phyloP scores from a whole-genome alignment of 2,888 invertebrate species.

The Perithous albicinctus region DNA sequence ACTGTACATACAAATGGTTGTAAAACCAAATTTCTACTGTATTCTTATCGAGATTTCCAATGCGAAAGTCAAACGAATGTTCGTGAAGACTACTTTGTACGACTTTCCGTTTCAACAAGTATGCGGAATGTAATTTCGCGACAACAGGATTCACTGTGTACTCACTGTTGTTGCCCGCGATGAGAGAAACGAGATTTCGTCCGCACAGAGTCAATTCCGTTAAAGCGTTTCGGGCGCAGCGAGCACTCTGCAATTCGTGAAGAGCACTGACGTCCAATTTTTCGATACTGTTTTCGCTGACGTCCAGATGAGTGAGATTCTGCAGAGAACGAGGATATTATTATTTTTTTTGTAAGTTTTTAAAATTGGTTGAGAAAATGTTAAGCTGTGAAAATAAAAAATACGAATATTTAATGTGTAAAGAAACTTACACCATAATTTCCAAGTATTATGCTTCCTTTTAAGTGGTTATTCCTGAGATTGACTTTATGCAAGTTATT shows the following conservation, averaged over 20 bases:
- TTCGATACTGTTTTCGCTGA: slow-evolving; percentile 94
- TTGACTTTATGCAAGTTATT: slow-evolving; percentile 89
- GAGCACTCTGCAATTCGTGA: slow-evolving; percentile 90
- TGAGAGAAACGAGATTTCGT: slow-evolving; percentile 90
- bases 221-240: slow-evolving; percentile 91
- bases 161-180: slow-evolving; percentile 93
- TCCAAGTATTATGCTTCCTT: slow-evolving; percentile 93
- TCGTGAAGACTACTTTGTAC: too few species aligned
- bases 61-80: too few species aligned
- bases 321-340: slow-evolving; percentile 79
- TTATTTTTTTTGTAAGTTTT: not conserved
- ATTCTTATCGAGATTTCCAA: too few species aligned
- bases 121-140: not conserved
- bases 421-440: slow-evolving; percentile 91
- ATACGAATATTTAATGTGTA: slow-evolving; percentile 6
- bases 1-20: not conserved
- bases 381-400: slow-evolving; percentile 24
- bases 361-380: not conserved
- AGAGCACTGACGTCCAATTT: slow-evolving; percentile 92
- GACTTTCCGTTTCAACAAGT: not conserved
- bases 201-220: slow-evolving; percentile 93
- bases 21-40: slow-evolving; percentile 31
- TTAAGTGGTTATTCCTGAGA: slow-evolving; percentile 91
- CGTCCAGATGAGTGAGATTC: slow-evolving; percentile 93
- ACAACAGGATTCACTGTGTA: not conserved